Conservation (phyloP, 2,113 vertebrate genomes). For the Nothobranchius kuhntae region DNA sequence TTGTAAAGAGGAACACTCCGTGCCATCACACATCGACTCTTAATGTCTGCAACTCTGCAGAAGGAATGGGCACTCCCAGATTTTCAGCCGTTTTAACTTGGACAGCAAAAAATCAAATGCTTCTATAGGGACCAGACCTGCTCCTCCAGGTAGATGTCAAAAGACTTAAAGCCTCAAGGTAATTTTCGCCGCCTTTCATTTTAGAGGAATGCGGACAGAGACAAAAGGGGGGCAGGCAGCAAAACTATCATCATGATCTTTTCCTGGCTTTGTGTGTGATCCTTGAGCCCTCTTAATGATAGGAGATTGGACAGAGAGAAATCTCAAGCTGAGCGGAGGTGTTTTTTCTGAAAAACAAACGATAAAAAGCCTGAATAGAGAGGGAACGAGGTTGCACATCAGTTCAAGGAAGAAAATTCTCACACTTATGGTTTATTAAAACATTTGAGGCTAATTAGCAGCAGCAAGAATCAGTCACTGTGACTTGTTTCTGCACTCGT, state of each 20-base stretch:
- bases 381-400: conserved; percentile 9
- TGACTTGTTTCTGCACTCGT: not conserved
- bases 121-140: conserved; percentile 43
- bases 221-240: conserved; percentile 60
- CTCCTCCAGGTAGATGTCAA: conserved; percentile 63
- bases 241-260: conserved; percentile 71
- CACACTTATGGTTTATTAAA: not conserved
- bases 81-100: conserved; percentile 42
- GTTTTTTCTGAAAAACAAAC: conserved; percentile 10
- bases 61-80: conserved; percentile 28
- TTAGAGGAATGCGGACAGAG: conserved; percentile 69
- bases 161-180: conserved; percentile 60
- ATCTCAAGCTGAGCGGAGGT: conserved; percentile 16
- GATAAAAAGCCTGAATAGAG: not conserved
- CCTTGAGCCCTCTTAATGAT: conserved; percentile 51
- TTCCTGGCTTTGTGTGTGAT: conserved; percentile 66
- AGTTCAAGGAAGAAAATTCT: not conserved
- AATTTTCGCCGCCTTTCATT: conserved; percentile 68
- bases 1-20: conserved; percentile 38
- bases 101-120: conserved; percentile 29
- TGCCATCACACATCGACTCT: conserved; percentile 43
- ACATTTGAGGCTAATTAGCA: conserved; percentile 14
- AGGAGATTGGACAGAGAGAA: conserved; percentile 37
- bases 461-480: not conserved
- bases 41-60: conserved; percentile 14